Evolutionary conservation across 2,797 vertebrate species (phyloP).

Genomic region (Myripristis murdjan): DNA sequence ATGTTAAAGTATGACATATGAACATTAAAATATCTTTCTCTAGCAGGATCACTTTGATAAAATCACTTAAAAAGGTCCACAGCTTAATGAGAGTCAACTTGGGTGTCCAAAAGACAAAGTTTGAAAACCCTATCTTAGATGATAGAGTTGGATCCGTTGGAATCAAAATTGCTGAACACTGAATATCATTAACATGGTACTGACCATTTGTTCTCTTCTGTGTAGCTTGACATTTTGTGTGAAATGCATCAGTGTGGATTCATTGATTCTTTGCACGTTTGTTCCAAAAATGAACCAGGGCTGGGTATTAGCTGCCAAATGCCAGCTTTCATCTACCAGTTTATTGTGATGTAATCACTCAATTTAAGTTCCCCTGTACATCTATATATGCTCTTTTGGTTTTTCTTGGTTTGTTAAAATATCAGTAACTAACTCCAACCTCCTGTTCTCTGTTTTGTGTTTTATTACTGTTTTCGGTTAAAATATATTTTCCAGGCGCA

Average conservation of each 20-base stretch:
- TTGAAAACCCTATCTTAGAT: too few relatives aligned
- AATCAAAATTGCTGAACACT: neutral
- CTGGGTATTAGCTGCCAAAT: slow-evolving; percentile 8
- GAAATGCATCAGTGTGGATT: neutral
- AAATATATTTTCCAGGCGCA: slow-evolving; percentile 87
- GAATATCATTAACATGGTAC: neutral
- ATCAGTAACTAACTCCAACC: neutral
- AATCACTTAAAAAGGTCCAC: too few relatives aligned
- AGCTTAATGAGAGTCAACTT: too few relatives aligned
- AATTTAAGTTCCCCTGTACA: neutral
- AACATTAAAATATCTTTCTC: too few relatives aligned
- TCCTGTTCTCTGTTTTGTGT: neutral
- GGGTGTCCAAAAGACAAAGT: too few relatives aligned
- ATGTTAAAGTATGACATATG: too few relatives aligned
- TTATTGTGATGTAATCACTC: neutral
- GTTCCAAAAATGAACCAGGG: neutral
- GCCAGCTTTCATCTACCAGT: neutral
- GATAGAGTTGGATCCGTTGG: neutral
- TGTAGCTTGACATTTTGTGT: neutral
- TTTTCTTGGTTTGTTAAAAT: neutral
- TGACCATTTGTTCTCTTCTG: neutral
- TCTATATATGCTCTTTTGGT: neutral
- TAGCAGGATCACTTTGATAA: too few relatives aligned
- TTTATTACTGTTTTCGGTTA: too few relatives aligned
- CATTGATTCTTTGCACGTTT: too few relatives aligned